Base-by-base conservation (phyloP, 2,113 vertebrate species). In the Paratilapia polleni region DNA sequence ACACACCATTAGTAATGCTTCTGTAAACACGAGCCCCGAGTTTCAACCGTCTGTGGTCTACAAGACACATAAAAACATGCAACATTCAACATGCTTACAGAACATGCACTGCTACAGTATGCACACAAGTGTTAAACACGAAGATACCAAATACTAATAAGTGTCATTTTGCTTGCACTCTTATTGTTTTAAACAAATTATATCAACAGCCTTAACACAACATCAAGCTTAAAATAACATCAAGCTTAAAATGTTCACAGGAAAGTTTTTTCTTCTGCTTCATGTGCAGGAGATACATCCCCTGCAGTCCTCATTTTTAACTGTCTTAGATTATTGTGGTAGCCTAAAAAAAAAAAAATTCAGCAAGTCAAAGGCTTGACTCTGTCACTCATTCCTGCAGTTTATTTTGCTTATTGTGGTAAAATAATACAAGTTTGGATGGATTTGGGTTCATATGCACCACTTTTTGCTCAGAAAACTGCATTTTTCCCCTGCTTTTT, bases 11-110 rank as follows among this genome's bases (percentile, higher is more conserved):
- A 10, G 6, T 15, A 54, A 3, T 0, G 19, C 15, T 7, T 54
- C 41, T 26, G 4, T 17, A 1, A 19, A 1, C 6, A 28, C 1
- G 34, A 38, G 15, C 24, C 2, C 3, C 7, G 19, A 79, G 90
- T 70, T 85, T 90, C 26, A 80, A 43, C 57, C 26, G 61, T 79
- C 85, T 91, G 63, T 58, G 56, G n/a, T 70, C 93, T 94, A 91
- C 26, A 80, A 83, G 49, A 88, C 75, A 90, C 34, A 84, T 59
- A 59, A 56, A 89, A 77, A 90, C 85, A 94, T 88, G 83, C 87
- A 90, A 56, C 88, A 81, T 85, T 82, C 17, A 83, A 26, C 88
- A 89, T 92, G 91, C 88, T 83, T 78, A 34, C 79, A 20, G 6
- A 20, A 68, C 87, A 83, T 89, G 85, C 89, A 85, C 19, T 11